Evolutionary conservation across 2,888 invertebrate species (phyloP), one percentile per base, ranked within the genome.

Genomic region (Odontocolon sp.): DNA sequence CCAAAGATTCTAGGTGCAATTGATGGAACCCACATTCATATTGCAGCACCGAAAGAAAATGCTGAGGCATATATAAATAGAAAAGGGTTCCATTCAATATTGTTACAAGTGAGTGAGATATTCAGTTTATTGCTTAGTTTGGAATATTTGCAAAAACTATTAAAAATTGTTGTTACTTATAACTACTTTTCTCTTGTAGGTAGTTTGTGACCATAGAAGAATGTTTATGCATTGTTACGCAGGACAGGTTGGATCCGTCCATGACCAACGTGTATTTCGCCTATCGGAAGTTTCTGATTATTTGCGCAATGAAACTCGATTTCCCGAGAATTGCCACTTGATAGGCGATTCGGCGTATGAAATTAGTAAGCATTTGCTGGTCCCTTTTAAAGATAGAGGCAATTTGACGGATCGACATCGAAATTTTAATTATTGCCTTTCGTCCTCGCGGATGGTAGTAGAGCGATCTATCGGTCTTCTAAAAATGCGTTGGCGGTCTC

Each of bases 11-110:
- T 77, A 21, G 77, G 72, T 18, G 77, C 72, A 8, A 31, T 77
- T 26, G 71, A 77, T 72, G 72, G 67, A 18, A 72, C 77, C 18
- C 77, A 77, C 54, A 67, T 72, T 9, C 26, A 33, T 33, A 72
- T 66, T 18, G 40, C 67, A 18, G 38, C 36, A 14, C 59, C 67
- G 9, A 16, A 50, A 26, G 23, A 33, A 21, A 45, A 54, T 11
- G 14, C 23, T 21, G 59, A 11, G 38, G 28, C 14, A 3, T 73
- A 68, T 33, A 56, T 73, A 11, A 73, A 73, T 33, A 45, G 73
- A 4, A 63, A 63, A 59, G 66, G 59, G 14, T 54, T 31, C 14
- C 66, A 70, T 52, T 56, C 70, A n/a, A 76, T 71, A 21, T 67
- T 71, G 18, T 14, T 45, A n/a, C 76, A 70, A 50, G 52, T 71